Base-by-base conservation (phyloP, 2,888 invertebrate genomes). In the Brachyptera risi region DNA sequence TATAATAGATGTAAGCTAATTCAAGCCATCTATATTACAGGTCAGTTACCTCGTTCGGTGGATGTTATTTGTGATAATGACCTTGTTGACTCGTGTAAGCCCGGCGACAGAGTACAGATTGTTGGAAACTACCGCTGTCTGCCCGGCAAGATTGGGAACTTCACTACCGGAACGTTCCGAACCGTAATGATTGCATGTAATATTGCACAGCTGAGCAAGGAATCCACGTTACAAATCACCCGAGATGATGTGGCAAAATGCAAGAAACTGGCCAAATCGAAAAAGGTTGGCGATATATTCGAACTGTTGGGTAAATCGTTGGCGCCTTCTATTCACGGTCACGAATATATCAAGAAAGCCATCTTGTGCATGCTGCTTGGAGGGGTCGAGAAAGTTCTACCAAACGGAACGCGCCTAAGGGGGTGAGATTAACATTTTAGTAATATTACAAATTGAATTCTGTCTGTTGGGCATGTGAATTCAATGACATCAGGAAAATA, bases 271-370 rank as follows among this genome's bases (percentile, higher is more conserved):
- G 88, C 88, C 0, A 87, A 82, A 68, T 68, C 62, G 37, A 80
- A 82, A 58, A 81, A 87, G 59, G 83, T 82, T 15, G 79, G 81
- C 47, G 88, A 95, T 73, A 89, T 96, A 65, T 98, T 97, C 73
- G 91, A 96, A 59, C 75, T 94, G 62, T 79, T 99, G 31, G 84
- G 93, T 58, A 89, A 90, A 70, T 98, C 98, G 0, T 76, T 99
- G 58, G 99, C 99, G 0, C 99, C 99, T 0, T 96, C 98, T 0
- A 99, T 99, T 71, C 94, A 96, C 69, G 99, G 99, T 0, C 95
- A 99, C 71, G 90, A 93, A 26, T 96, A 87, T 71, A 94, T 98
- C 5, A 99, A 99, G 76, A 92, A 91, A 72, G 98, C 99, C 0
- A 91, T 99, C 64, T 79, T 99, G 24, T 97, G 97, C 72, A 81